These are phyloP conservation scores for Drosophila guanche DNA, from an alignment of 1,140 invertebrate genomes.

Conservation along the genomic window DNA sequence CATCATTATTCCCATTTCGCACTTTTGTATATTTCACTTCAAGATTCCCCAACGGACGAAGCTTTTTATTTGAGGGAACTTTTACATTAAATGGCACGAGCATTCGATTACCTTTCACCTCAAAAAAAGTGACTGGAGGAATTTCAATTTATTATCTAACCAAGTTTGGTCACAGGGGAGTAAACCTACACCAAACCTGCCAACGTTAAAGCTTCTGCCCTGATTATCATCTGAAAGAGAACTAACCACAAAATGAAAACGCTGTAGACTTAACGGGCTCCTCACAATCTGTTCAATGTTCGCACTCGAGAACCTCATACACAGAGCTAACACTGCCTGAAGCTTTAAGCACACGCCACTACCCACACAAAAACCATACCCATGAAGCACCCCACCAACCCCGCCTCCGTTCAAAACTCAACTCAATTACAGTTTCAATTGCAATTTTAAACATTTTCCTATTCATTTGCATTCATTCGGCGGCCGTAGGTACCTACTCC, in stretches of 20 bases:
- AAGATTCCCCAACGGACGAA: constrained; percentile 1
- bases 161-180: constrained; percentile 16
- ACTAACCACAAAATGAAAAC: constrained; percentile 49
- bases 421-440: constrained; percentile 65
- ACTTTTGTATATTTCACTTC: constrained; percentile 26
- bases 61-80: neutral
- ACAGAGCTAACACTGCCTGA: constrained; percentile 1
- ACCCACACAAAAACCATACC: too few species aligned
- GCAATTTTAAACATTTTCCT: constrained; percentile 63
- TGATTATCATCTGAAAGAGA: constrained; percentile 8
- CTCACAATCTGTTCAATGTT: constrained; percentile 14
- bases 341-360: constrained; percentile 23
- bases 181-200: neutral
- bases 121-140: constrained; percentile 31
- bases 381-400: too few species aligned
- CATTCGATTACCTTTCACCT: constrained; percentile 55
- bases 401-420: constrained; percentile 14
- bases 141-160: constrained; percentile 60
- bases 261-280: constrained; percentile 11
- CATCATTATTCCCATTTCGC: constrained; percentile 49
- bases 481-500: constrained; percentile 6
- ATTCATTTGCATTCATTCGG: constrained; percentile 62
- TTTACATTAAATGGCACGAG: constrained; percentile 24
- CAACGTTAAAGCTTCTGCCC: neutral
- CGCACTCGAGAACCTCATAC: neutral